phyloP scores from a whole-genome alignment of 2,888 invertebrate species.

The Nomada ruficornis region DNA sequence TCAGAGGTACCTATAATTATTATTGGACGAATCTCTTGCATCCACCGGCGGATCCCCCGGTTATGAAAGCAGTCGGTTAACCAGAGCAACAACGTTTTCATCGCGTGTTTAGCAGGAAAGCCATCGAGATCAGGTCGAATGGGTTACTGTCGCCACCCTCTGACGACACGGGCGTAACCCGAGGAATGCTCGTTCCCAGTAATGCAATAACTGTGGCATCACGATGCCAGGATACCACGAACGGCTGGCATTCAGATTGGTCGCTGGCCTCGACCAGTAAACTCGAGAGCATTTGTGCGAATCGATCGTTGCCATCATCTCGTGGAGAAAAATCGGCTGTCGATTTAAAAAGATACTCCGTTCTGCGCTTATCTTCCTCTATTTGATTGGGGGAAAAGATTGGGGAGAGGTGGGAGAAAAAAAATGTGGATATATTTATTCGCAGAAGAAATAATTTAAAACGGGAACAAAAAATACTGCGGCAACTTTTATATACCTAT shows the following conservation, averaged over 20 bases:
- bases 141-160: slow-evolving; percentile 52
- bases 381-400: neutral
- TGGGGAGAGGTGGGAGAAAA: no score
- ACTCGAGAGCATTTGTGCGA: slow-evolving; percentile 51
- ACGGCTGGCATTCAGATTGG: slow-evolving; percentile 72
- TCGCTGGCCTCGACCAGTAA: slow-evolving; percentile 45
- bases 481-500: no score
- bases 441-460: no score
- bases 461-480: no score
- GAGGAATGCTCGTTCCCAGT: slow-evolving; percentile 72
- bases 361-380: slow-evolving; percentile 23
- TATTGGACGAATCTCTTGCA: neutral
- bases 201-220: slow-evolving; percentile 75
- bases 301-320: slow-evolving; percentile 44
- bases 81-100: slow-evolving; percentile 35
- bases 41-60: neutral
- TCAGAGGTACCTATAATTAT: no score
- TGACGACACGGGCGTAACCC: slow-evolving; percentile 60
- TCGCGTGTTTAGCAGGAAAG: slow-evolving; percentile 64
- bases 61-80: neutral
- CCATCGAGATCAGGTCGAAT: slow-evolving; percentile 52
- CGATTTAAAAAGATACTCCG: slow-evolving; percentile 41
- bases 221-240: slow-evolving; percentile 71
- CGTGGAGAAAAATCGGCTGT: slow-evolving; percentile 31
- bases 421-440: no score